A percentile compares a stretch with the other conserved stretches of the same genome.
These are phyloP conservation scores for Hypotaenidia okinawae DNA, from an alignment of 2,797 vertebrate species.

Conservation along the genomic window DNA sequence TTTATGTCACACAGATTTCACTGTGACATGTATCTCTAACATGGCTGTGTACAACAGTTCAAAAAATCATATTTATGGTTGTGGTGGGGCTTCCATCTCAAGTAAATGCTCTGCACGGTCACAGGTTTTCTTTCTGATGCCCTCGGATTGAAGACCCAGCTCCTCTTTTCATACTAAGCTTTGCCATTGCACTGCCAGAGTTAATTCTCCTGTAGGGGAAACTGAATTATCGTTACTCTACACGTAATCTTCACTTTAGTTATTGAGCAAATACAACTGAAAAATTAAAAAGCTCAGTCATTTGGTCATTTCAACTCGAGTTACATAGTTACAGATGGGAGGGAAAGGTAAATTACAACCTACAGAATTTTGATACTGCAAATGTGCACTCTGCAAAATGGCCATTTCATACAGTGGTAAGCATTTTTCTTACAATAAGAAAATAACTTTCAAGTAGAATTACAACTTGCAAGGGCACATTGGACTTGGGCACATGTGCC, in stretches of 20 bases:
- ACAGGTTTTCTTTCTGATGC: neutral
- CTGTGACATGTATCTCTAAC: neutral
- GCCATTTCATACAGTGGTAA: neutral
- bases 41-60: neutral
- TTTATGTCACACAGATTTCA: neutral
- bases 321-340: neutral
- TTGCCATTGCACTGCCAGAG: neutral
- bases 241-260: neutral
- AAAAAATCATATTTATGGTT: neutral
- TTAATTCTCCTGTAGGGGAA: neutral
- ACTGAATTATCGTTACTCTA: neutral
- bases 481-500: accelerated
- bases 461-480: neutral
- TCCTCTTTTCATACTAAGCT: neutral
- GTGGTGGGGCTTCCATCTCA: neutral
- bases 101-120: neutral
- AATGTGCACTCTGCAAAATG: neutral
- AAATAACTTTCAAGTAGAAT: neutral
- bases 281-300: neutral
- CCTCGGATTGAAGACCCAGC: neutral
- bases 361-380: neutral
- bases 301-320: neutral
- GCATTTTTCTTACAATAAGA: neutral
- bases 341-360: neutral
- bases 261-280: neutral